These are phyloP conservation scores for Leptopilina syphax DNA, from an alignment of 2,888 invertebrate genomes.

Conservation along the genomic window DNA sequence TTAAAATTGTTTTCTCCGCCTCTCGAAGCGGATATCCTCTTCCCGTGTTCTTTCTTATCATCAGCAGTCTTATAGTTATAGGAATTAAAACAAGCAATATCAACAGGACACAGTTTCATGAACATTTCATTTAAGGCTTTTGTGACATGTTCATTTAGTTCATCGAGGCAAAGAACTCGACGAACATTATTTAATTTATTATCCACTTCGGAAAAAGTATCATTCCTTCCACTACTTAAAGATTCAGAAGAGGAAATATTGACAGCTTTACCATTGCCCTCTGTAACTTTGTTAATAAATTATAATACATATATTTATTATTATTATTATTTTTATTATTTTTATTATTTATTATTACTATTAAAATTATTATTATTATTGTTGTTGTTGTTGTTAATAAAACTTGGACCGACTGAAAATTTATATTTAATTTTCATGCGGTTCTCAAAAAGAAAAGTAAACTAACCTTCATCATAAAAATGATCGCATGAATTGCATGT, in stretches of 20 bases:
- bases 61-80: not conserved
- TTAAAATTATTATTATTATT: too few species aligned
- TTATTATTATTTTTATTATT: not conserved
- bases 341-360: too few species aligned
- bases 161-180: slow-evolving; percentile 13
- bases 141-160: slow-evolving; percentile 9
- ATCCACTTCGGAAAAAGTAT: not conserved
- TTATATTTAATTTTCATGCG: too few species aligned
- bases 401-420: too few species aligned
- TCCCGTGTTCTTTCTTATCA: not conserved
- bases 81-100: slow-evolving; percentile 13
- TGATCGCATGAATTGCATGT: not conserved
- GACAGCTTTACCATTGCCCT: not conserved
- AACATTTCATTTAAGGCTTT: slow-evolving; percentile 34
- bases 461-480: not conserved
- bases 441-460: too few species aligned
- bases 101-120: slow-evolving; percentile 17
- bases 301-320: too few species aligned
- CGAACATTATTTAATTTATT: not conserved
- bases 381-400: too few species aligned
- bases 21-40: not conserved
- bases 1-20: not conserved
- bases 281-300: not conserved
- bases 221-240: not conserved
- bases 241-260: not conserved